Conservation (phyloP, 2,113 vertebrate genomes). For the Cyprinus carpio region DNA sequence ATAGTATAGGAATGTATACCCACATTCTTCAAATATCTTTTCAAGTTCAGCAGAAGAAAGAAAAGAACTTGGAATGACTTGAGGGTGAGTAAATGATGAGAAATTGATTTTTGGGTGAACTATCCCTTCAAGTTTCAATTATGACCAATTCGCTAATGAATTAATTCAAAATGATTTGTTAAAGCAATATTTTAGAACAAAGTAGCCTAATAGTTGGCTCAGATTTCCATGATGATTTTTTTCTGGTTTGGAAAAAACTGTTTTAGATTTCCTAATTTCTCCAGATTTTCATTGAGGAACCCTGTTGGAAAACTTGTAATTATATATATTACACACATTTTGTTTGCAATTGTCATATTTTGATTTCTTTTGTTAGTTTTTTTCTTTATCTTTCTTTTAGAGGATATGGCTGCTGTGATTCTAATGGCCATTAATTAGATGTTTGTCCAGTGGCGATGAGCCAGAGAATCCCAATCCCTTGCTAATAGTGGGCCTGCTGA, state of each 20-base stretch:
- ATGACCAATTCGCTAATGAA: not conserved
- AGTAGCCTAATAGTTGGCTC: too few species aligned
- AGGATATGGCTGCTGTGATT: conserved; percentile 10
- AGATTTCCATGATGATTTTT: not conserved
- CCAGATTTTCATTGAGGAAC: not conserved
- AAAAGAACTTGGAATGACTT: too few species aligned
- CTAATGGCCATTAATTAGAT: conserved; percentile 56
- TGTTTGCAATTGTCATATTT: too few species aligned
- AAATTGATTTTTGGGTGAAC: too few species aligned
- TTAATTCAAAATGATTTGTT: too few species aligned
- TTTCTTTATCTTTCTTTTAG: conserved; percentile 30
- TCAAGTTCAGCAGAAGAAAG: too few species aligned
- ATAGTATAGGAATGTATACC: too few species aligned
- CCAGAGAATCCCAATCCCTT: conserved; percentile 38
- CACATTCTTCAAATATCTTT: too few species aligned
- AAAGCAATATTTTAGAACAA: not conserved
- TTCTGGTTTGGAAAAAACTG: not conserved
- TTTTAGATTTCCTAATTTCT: not conserved
- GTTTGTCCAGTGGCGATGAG: conserved; percentile 56
- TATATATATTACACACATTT: too few species aligned
- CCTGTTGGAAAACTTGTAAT: not conserved
- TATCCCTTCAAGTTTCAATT: not conserved
- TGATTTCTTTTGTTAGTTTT: not conserved
- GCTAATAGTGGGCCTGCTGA: conserved; percentile 53
- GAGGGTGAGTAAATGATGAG: too few species aligned